These are phyloP conservation scores for Homalodisca vitripennis DNA, from an alignment of 1,140 invertebrate genomes.

Conservation along the genomic window DNA sequence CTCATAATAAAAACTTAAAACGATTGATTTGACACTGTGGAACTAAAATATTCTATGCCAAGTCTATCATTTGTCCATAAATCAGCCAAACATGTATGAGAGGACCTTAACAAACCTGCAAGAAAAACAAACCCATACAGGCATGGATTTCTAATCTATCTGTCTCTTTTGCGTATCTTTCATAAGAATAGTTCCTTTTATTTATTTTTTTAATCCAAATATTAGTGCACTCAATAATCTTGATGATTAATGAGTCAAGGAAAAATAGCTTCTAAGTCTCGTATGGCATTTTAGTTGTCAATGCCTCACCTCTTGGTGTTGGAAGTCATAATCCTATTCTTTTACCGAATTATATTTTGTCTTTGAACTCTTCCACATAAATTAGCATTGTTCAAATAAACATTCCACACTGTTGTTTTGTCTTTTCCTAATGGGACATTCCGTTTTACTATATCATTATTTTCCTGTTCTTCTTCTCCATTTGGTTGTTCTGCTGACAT, in stretches of 20 bases:
- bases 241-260: no score
- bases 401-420: conserved; percentile 16
- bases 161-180: no score
- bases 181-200: no score
- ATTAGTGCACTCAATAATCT: no score
- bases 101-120: no score
- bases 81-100: neutral
- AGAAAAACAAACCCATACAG: no score
- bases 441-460: neutral
- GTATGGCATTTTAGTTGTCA: neutral
- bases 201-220: no score
- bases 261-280: no score
- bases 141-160: no score
- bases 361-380: conserved; percentile 11
- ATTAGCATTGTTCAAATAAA: conserved; percentile 1
- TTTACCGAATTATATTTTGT: conserved; percentile 33
- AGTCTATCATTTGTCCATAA: neutral
- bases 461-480: neutral
- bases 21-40: conserved; percentile 4
- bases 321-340: conserved; percentile 1
- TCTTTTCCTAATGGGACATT: conserved; percentile 20
- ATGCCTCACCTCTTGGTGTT: conserved; percentile 23
- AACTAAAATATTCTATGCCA: neutral
- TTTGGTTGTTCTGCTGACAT: no score
- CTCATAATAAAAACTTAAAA: conserved; percentile 1